These are phyloP conservation scores for Drosophila limbata DNA, from an alignment of 2,888 invertebrate genomes.

Conservation along the genomic window DNA sequence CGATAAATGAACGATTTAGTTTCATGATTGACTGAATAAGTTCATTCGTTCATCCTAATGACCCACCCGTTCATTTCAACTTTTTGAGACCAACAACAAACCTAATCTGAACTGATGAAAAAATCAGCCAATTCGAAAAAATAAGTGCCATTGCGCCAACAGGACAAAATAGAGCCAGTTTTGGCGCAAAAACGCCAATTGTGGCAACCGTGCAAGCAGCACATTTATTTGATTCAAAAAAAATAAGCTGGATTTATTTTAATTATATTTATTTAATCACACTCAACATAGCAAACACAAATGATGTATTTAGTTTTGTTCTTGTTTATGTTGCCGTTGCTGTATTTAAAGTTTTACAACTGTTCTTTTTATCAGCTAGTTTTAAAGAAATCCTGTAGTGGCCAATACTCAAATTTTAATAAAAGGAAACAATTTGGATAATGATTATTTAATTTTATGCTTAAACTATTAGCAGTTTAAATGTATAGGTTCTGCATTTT, in stretches of 20 bases:
- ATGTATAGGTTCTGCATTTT: slow-evolving; percentile 39
- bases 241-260: slow-evolving; percentile 51
- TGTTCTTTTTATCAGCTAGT: slow-evolving; percentile 58
- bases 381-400: slow-evolving; percentile 37
- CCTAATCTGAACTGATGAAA: too few relatives aligned
- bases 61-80: too few relatives aligned
- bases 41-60: too few relatives aligned
- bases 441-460: slow-evolving; percentile 26
- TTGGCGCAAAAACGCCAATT: too few relatives aligned
- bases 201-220: too few relatives aligned
- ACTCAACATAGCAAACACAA: slow-evolving; percentile 72
- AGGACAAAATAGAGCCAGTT: too few relatives aligned
- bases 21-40: too few relatives aligned
- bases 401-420: slow-evolving; percentile 26
- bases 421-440: slow-evolving; percentile 20
- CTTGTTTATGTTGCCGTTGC: slow-evolving; percentile 32
- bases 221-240: neutral
- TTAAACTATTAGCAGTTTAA: slow-evolving; percentile 37
- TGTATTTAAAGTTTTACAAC: slow-evolving; percentile 68
- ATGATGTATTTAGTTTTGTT: slow-evolving; percentile 46
- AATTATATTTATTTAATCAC: slow-evolving; percentile 78
- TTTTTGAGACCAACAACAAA: too few relatives aligned
- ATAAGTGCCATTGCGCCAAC: too few relatives aligned
- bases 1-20: too few relatives aligned
- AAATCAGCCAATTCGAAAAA: too few relatives aligned